A percentile compares a stretch with the other conserved stretches of the same genome.
Conservation (phyloP, 2,888 invertebrate species). For the Trissolcus japonicus region DNA sequence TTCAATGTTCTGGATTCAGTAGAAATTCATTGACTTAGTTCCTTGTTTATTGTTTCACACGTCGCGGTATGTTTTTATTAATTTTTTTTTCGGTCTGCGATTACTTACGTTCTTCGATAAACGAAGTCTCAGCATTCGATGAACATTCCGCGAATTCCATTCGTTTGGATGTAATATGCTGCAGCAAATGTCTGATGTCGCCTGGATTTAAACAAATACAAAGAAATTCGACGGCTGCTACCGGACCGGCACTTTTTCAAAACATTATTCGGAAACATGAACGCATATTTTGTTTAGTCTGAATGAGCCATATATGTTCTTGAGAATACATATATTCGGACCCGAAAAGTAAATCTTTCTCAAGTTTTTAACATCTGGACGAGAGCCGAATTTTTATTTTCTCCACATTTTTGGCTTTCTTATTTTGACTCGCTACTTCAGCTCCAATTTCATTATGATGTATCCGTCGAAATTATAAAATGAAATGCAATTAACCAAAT, state of each 20-base stretch:
- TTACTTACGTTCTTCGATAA: neutral
- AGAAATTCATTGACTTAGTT: neutral
- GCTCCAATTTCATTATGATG: too few relatives aligned
- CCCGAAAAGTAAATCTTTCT: constrained; percentile 8
- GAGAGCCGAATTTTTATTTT: constrained; percentile 1
- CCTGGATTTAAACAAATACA: constrained; percentile 66
- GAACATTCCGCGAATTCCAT: constrained; percentile 34
- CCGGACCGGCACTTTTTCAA: constrained; percentile 63
- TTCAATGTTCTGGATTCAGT: constrained; percentile 36
- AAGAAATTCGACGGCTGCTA: constrained; percentile 62
- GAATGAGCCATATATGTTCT: constrained; percentile 35
- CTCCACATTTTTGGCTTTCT: neutral
- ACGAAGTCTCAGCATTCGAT: constrained; percentile 5
- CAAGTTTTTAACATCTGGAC: constrained; percentile 13
- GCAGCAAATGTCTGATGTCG: constrained; percentile 68
- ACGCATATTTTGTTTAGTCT: constrained; percentile 61
- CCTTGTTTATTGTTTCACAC: neutral
- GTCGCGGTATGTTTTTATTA: neutral
- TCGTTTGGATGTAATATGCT: constrained; percentile 62
- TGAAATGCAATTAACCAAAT: too few relatives aligned
- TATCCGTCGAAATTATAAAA: too few relatives aligned
- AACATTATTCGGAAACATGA: constrained; percentile 63
- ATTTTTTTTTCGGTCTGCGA: neutral
- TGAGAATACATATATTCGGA: constrained; percentile 15
- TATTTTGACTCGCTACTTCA: too few relatives aligned